Evolutionary conservation across 1,140 invertebrate species (phyloP), one percentile per base, ranked within the genome.

Genomic region (Galendromus occidentalis): DNA sequence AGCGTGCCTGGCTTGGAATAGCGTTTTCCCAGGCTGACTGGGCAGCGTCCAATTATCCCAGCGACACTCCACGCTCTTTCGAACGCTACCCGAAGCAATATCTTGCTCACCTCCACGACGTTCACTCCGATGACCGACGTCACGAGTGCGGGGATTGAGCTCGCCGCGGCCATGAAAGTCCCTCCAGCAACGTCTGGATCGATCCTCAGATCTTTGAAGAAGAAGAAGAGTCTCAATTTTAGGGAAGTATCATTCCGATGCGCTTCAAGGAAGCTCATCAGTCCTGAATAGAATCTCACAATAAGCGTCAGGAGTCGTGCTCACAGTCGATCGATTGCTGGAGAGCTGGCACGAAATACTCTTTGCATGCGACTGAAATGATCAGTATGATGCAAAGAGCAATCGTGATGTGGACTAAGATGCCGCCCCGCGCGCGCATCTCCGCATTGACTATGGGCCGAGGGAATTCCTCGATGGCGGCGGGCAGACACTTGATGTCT

Each of bases 111-210:
- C 73, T 93, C 86, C 2, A 91, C 90, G 65, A 93, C 87, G 77
- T 94, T 94, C 1, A 95, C 90, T 2, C 88, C 91, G 68, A 95
- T 94, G 14, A 94, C 81, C 33, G 94, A 87, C 0, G 91, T 94
- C 1, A 91, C 91, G 59, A 96, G 74, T 76, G 95, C 91, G 0
- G 92, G 92, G 0, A 91, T 91, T 0, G 90, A 94, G 70, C 88
- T 90, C 44, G 88, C 88, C 12, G 88, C 89, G 1, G 89, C 89
- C 89, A 93, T 91, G 71, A 93, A 91, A 7, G 89, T 93, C 0
- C 89, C 89, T 42, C 89, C 88, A 12, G 89, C 88, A 20, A 92
- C 87, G 74, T 92, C 88, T 30, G 86, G 90, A 33, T 84, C 85
- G 70, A 88, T 78, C 76, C 85, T 84, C 9, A 39, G 33, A 39